A percentile compares a stretch with the other conserved stretches of the same genome.
phyloP scores from a whole-genome alignment of 2,113 vertebrate species.

The Hylia prasina region DNA sequence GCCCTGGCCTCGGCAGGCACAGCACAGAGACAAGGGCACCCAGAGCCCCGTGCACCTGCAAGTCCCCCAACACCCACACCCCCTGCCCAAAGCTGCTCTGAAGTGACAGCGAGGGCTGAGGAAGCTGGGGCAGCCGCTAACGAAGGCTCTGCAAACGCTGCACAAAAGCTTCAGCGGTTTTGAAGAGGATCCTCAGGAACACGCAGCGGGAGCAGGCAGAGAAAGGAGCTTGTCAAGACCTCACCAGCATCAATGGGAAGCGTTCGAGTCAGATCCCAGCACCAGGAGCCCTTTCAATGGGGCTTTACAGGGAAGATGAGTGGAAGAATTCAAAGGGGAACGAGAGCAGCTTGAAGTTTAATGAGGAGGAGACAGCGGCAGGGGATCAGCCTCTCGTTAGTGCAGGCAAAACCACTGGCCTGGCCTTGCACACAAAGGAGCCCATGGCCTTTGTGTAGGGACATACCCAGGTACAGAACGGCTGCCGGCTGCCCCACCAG shows the following conservation, averaged over 20 bases:
- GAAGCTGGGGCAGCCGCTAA: background rate
- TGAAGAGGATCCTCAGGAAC: slow-evolving; percentile 18
- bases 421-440: slow-evolving; percentile 1
- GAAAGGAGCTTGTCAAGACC: slow-evolving; percentile 40
- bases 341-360: slow-evolving; percentile 34
- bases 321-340: slow-evolving; percentile 28
- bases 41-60: accelerated
- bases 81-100: background rate
- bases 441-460: background rate
- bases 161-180: background rate
- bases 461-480: accelerated
- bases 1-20: background rate
- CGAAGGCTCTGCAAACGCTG: background rate
- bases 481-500: background rate
- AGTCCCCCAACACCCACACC: background rate
- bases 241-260: slow-evolving; percentile 4
- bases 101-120: accelerated
- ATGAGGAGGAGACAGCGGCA: background rate
- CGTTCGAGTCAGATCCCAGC: background rate
- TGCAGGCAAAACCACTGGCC: background rate
- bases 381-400: background rate
- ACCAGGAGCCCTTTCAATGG: background rate
- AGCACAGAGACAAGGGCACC: background rate
- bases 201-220: background rate
- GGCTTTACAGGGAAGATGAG: slow-evolving; percentile 16